These are phyloP conservation scores for Lithophane leautieri DNA, from an alignment of 2,888 invertebrate species.

Conservation along the genomic window DNA sequence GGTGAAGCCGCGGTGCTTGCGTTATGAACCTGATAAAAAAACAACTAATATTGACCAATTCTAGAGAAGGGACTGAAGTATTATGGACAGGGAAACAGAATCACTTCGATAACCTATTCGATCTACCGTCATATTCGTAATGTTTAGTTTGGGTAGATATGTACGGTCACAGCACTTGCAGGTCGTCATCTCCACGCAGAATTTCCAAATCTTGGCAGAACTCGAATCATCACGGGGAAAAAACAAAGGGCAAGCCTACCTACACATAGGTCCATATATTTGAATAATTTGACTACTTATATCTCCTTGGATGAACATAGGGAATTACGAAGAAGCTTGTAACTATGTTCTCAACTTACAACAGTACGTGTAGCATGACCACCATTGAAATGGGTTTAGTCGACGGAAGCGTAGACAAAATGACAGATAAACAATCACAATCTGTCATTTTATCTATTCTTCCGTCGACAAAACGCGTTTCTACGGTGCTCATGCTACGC, in stretches of 20 bases:
- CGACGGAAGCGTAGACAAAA: no score
- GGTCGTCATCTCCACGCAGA: background rate
- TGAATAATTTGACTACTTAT: background rate
- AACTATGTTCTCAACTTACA: background rate
- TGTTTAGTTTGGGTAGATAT: background rate
- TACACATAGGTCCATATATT: background rate
- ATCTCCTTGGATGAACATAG: background rate
- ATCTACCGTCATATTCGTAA: background rate
- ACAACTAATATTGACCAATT: background rate
- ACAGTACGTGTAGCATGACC: no score
- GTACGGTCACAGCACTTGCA: background rate
- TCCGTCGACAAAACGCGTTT: no score
- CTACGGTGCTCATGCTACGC: no score
- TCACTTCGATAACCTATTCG: background rate
- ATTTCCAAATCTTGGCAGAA: background rate
- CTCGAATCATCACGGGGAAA: background rate
- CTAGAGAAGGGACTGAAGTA: background rate
- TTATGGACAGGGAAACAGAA: background rate
- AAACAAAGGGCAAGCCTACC: background rate
- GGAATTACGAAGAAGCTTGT: background rate
- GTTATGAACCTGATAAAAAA: conserved; percentile 91
- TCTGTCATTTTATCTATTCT: no score
- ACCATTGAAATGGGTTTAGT: no score
- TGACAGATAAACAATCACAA: no score
- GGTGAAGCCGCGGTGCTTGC: conserved; percentile 91